phyloP scores from a whole-genome alignment of 2,888 invertebrate genomes.

The Lucinisca nassula region DNA sequence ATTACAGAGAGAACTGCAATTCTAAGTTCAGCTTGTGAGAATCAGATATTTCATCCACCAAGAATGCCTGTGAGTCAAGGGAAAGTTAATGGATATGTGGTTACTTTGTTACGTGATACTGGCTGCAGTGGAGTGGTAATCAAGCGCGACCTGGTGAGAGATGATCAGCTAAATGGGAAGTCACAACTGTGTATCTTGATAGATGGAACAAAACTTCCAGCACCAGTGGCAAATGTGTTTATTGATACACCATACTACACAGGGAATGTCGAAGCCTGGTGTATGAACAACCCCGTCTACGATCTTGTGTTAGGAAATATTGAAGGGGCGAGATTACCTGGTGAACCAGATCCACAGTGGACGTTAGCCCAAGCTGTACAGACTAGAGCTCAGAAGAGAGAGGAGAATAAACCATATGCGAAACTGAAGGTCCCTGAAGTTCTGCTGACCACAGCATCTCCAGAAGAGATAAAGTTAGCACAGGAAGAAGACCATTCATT shows the following conservation, averaged over 20 bases:
- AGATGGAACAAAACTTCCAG: constrained; percentile 40
- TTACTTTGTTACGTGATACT: constrained; percentile 47
- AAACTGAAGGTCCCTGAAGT: not conserved
- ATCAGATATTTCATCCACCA: no score
- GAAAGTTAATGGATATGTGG: no score
- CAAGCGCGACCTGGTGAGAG: constrained; percentile 22
- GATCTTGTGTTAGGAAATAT: constrained; percentile 57
- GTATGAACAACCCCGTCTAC: constrained; percentile 50
- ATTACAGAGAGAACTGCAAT: no score
- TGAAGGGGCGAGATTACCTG: constrained; percentile 19
- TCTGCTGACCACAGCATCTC: not conserved
- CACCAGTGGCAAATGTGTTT: constrained; percentile 35
- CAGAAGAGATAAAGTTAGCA: not conserved
- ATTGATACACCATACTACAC: constrained; percentile 51
- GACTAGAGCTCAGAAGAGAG: not conserved
- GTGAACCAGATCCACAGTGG: constrained; percentile 44
- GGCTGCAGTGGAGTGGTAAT: constrained; percentile 55
- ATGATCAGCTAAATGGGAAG: constrained; percentile 37
- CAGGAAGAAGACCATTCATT: not conserved
- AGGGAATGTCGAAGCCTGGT: constrained; percentile 52
- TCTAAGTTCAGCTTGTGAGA: no score
- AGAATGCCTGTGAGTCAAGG: no score
- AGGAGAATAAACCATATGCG: not conserved
- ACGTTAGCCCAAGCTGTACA: not conserved
- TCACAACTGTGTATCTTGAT: constrained; percentile 34